These are phyloP conservation scores for Eupelmus urozonus DNA, from an alignment of 2,888 invertebrate genomes.

Conservation along the genomic window DNA sequence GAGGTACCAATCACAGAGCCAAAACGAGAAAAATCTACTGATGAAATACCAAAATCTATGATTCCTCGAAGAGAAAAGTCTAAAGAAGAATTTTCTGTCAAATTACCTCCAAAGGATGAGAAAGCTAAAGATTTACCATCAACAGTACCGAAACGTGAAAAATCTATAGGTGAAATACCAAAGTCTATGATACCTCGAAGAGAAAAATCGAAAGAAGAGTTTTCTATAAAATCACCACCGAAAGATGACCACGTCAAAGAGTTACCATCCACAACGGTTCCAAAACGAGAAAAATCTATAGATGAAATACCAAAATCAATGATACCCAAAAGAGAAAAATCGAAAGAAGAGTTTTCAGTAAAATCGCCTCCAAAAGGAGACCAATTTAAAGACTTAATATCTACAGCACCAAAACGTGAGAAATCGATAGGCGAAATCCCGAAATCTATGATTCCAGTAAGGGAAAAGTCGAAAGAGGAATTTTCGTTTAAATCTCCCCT, in stretches of 20 bases:
- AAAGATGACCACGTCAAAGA: conserved; percentile 15
- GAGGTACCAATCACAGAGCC: neutral
- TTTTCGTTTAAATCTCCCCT: conserved; percentile 11
- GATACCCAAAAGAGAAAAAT: conserved; percentile 28
- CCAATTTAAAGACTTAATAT: neutral
- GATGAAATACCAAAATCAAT: conserved; percentile 43
- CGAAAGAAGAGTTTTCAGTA: conserved; percentile 36
- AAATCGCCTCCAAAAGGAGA: conserved; percentile 9
- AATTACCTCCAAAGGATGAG: neutral
- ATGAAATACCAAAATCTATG: conserved; percentile 38
- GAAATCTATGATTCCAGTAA: conserved; percentile 37
- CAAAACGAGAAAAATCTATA: conserved; percentile 32
- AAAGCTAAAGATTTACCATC: neutral
- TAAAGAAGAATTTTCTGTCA: conserved; percentile 29
- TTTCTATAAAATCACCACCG: conserved; percentile 27
- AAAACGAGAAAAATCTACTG: conserved; percentile 33
- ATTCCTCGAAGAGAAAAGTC: conserved; percentile 41
- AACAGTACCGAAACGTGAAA: conserved; percentile 10
- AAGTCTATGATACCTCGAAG: conserved; percentile 47
- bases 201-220: conserved; percentile 50
- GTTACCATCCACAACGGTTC: conserved; percentile 4
- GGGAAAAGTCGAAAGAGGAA: conserved; percentile 44
- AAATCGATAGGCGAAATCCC: conserved; percentile 41
- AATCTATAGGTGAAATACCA: conserved; percentile 43
- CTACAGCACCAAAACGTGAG: conserved; percentile 17